Percentiles rank a stretch among this genome's conserved stretches.
Conservation (phyloP, 2,888 invertebrate species). For the Morpho deidamia region DNA sequence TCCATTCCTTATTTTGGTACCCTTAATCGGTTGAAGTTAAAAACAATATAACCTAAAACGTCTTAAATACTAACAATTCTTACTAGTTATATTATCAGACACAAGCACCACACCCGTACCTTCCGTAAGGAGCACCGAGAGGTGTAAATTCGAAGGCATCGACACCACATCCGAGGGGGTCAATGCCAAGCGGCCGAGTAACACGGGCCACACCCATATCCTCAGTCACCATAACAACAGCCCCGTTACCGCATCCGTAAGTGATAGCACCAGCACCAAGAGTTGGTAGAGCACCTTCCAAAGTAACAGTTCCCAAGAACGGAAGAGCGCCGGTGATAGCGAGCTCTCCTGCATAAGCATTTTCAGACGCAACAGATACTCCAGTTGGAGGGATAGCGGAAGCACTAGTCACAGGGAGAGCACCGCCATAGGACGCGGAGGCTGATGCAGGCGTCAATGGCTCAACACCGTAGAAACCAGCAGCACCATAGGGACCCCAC, state of each 20-base stretch:
- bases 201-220: slow-evolving; percentile 1
- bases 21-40: too few species aligned
- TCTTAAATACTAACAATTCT: too few species aligned
- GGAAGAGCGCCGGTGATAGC: too few species aligned
- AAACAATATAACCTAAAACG: too few species aligned
- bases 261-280: slow-evolving; percentile 7
- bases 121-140: not conserved
- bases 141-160: not conserved
- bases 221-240: slow-evolving; percentile 8
- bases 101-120: not conserved
- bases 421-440: slow-evolving; percentile 7
- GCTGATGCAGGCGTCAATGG: not conserved
- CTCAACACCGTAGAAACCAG: slow-evolving; percentile 28
- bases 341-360: too few species aligned
- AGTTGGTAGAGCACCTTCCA: not conserved
- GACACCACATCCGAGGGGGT: not conserved
- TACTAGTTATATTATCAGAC: too few species aligned
- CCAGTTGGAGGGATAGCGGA: slow-evolving; percentile 6
- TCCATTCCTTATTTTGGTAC: too few species aligned
- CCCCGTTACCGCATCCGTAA: slow-evolving; percentile 16
- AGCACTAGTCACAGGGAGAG: slow-evolving; percentile 5
- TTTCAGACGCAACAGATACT: slow-evolving; percentile 9
- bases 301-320: slow-evolving; percentile 6
- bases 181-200: not conserved
- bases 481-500: not conserved